Base-by-base conservation (phyloP, 2,888 invertebrate genomes). In the Hedya salicella region DNA sequence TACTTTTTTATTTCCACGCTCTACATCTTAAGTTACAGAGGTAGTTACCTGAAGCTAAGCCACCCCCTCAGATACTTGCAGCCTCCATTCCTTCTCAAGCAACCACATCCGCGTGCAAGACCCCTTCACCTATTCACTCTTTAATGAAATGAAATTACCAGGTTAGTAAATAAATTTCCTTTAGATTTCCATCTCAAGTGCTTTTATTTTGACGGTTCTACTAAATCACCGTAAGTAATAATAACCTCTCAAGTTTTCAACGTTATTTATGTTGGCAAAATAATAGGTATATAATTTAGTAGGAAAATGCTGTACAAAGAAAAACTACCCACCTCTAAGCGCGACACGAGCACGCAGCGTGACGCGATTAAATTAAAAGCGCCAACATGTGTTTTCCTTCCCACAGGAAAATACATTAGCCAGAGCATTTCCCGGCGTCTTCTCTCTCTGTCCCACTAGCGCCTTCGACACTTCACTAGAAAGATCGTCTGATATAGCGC, bases 391-490 rank as follows among this genome's bases (percentile, higher is more conserved):
- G 92, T 92, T 92, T 92, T 91, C 82, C 88, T 91, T 91, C 91
- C 89, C 91, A 89, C 89, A 91, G 91, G 91, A 91, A 92, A 92
- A 91, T 87, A 90, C 87, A 91, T 91, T 91, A 91, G 90, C 86
- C 80, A 78, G 79, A 86, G 87, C 89, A 91, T 91, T 91, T 91
- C 84, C 91, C 87, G 84, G 68, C 67, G 70, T 74, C 70, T 16
- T 44, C 73, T 69, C 44, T 90, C 89, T 73, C 79, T 74, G 53
- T 89, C 81, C 17, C 75, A 73, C 88, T 13, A 30, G 46, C 54
- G 32, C 56, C 9, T 44, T 30, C 25, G 11, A 25, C 67, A 39
- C 19, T 64, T 40, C 25, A 71, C 52, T 62, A 68, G 83, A 89
- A 71, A 78, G 77, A 82, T 83, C 72, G 73, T 67, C 67, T 71